Conservation (phyloP, 1,140 invertebrate species). For the Thaumatotibia leucotreta region DNA sequence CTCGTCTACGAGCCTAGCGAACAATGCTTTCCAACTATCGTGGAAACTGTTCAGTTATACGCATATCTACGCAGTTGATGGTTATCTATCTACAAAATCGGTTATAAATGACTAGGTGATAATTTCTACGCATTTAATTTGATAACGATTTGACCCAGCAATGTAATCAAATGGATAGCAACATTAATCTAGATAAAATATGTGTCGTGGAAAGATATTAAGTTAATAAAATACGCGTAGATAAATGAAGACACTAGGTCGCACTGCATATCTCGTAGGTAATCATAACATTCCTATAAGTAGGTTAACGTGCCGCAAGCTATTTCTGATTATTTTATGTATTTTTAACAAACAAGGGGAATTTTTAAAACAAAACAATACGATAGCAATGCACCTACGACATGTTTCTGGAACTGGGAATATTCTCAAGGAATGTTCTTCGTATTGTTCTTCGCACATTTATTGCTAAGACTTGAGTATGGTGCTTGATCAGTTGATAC, state of each 20-base stretch:
- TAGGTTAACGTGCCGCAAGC: not conserved
- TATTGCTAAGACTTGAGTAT: no score
- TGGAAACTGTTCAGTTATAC: not conserved
- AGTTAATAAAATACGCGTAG: not conserved
- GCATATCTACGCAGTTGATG: not conserved
- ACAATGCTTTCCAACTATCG: not conserved
- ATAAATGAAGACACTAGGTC: not conserved
- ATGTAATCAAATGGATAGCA: not conserved
- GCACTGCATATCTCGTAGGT: no score
- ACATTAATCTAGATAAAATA: not conserved
- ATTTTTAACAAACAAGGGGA: no score
- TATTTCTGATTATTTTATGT: no score
- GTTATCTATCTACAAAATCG: not conserved
- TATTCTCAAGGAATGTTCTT: no score
- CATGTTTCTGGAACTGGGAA: no score
- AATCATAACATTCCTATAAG: not conserved
- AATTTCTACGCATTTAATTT: not conserved
- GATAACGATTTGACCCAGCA: not conserved
- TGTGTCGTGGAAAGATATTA: not conserved
- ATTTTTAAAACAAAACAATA: no score
- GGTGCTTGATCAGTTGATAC: no score
- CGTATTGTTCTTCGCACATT: no score
- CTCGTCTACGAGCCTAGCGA: not conserved
- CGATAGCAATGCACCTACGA: no score
- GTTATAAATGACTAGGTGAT: not conserved